Percentiles rank a stretch among this genome's conserved stretches.
These are phyloP conservation scores for Chorisops tibialis DNA, from an alignment of 2,888 invertebrate species.

Conservation along the genomic window DNA sequence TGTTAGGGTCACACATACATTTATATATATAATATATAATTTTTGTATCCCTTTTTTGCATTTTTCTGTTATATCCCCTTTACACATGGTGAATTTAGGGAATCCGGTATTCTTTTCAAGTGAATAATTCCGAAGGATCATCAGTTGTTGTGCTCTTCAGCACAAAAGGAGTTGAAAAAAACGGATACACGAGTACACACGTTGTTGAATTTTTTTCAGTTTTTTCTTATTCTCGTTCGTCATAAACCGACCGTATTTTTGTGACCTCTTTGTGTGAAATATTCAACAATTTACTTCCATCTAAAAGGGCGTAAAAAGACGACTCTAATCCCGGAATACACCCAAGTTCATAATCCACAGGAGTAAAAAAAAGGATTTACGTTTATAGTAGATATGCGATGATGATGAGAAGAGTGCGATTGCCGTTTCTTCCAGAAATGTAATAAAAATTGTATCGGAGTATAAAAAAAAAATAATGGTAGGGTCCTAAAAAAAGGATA, in stretches of 20 bases:
- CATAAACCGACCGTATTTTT: not conserved
- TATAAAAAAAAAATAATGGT: no score
- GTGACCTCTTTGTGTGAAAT: constrained; percentile 16
- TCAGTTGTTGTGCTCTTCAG: not conserved
- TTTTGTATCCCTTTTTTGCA: not conserved
- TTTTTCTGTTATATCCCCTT: constrained; percentile 2
- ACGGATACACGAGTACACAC: not conserved
- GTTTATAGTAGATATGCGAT: not conserved
- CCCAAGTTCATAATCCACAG: not conserved
- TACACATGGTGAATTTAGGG: constrained; percentile 1
- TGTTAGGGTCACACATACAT: no score
- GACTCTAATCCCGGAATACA: not conserved
- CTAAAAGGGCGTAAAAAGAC: constrained; percentile 16
- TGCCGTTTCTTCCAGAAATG: not conserved
- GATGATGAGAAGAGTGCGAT: not conserved
- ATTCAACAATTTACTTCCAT: constrained; percentile 13
- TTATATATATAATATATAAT: no score
- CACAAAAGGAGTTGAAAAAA: not conserved
- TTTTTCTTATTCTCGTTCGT: no score
- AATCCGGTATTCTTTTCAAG: constrained; percentile 2
- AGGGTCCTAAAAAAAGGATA: not conserved
- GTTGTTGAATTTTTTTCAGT: not conserved
- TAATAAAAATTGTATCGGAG: not conserved
- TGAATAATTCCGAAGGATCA: constrained; percentile 2
- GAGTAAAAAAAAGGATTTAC: not conserved